Evolutionary conservation across 1,140 invertebrate species (phyloP).

Genomic region (Apocrypta bakeri): DNA sequence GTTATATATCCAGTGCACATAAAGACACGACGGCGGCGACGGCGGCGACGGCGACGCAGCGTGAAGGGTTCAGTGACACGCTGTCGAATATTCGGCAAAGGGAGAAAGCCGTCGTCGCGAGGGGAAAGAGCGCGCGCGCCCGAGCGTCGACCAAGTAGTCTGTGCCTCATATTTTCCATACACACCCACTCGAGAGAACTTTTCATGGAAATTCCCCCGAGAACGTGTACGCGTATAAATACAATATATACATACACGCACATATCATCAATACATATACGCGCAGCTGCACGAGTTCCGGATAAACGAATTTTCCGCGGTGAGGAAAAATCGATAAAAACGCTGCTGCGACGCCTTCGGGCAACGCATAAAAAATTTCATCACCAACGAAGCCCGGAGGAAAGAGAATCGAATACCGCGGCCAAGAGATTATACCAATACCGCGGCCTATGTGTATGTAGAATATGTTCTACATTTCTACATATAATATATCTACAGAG

Average conservation of each 20-base stretch:
- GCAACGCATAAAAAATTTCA: constrained; percentile 25
- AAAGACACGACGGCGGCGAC: not conserved
- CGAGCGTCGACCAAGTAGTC: too few species aligned
- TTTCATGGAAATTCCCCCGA: not conserved
- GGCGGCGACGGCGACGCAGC: constrained; percentile 7
- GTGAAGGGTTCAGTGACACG: constrained; percentile 55
- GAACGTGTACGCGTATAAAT: too few species aligned
- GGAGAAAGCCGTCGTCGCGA: not conserved
- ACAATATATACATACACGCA: too few species aligned
- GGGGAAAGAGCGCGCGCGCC: too few species aligned
- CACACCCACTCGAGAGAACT: too few species aligned
- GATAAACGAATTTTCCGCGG: constrained; percentile 28
- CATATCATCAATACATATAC: too few species aligned
- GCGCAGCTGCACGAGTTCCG: not conserved
- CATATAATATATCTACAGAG: too few species aligned
- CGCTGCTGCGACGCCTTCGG: not conserved
- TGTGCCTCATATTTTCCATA: too few species aligned
- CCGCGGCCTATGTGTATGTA: too few species aligned
- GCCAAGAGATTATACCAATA: too few species aligned
- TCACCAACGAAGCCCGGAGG: not conserved
- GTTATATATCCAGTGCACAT: not conserved
- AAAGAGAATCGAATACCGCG: not conserved
- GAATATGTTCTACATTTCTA: too few species aligned
- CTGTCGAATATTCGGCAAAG: constrained; percentile 32
- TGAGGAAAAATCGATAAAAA: constrained; percentile 28